Evolutionary conservation across 2,888 invertebrate species (phyloP), one percentile per base, ranked within the genome.

Genomic region (Panzeria rudis): DNA sequence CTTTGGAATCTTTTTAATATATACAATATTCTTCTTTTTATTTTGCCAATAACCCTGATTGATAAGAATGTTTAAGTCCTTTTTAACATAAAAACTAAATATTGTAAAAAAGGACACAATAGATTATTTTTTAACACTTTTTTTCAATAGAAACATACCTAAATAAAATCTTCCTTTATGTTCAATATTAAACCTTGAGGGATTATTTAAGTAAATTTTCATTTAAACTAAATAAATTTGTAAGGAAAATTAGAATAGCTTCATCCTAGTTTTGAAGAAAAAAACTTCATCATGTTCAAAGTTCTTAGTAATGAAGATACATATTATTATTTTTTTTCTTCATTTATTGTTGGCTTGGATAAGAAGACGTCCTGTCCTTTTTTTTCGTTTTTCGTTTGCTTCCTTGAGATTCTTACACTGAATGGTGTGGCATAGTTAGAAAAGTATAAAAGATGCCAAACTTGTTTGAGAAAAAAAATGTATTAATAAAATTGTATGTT

Each of bases 221-320:
- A 59, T 47, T 69, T 44, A 47, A 54, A 69, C 4, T 47, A 59
- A 54, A 64, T 62, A 66, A 44, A 64, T 56, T 47, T 66, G 23
- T 25, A 38, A 20, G 4, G 1, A 54, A 25, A 54, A 15, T 23
- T 15, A 29, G 15, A 54, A 54, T 25, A 15, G 54, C 54, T 25
- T 25, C 25, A 29, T 29, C 3, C 1, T 6, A 54, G 15, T 15
- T 17, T 29, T 4, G 5, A 52, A 32, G 5, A 54, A 32, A 71
- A 17, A 81, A 52, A 62, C 35, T 32, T 52, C 11, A 35, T 47
- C 13, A 44, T 82, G 17, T 35, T 29, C 11, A 66, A 59, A 56
- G 23, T 50, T 64, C 38, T 71, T 44, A 73, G 68, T 83, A 54
- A 59, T 71, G 62, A 56, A 79, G 69, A 84, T 75, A 25, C 62